Base-by-base conservation (phyloP, 2,797 vertebrate genomes). In the Cirrhinus molitorella region DNA sequence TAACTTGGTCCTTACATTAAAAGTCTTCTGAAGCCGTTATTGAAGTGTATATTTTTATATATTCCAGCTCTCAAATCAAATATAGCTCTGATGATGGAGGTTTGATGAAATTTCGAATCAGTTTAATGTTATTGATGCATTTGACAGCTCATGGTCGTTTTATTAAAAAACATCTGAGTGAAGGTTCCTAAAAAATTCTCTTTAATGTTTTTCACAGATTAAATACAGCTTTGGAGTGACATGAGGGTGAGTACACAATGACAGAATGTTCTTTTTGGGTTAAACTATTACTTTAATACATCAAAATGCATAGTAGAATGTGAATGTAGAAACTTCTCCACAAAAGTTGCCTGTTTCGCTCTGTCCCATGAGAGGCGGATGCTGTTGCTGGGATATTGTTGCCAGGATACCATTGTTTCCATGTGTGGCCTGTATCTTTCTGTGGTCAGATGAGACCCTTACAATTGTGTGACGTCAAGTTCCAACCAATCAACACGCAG, bases 361-460 rank as follows among this genome's bases (percentile, higher is more conserved):
- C 53, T 70, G n/a, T 79, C 68, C 73, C 49, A 55, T 40, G 68
- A 85, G 70, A 76, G 37, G 47, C 7, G 34, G 78, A 65, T 83
- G 74, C 76, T 83, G 83, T 81, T 86, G 81, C 78, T 76, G 55
- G 53, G 67, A 71, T 63, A 53, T 57, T 45, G 85, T 87, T 87
- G 85, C 87, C 80, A 84, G 81, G 87, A 85, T 79, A 87, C 85
- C 77, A 85, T 72, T 43, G 25, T 85, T 67, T 85, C 85, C 28
- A 65, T 74, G 78, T 78, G 77, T 53, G 74, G 71, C 68, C 49
- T 79, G 55, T 25, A 84, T 85, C 78, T 59, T 61, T 79, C 37
- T 75, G 70, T 55, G 83, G 81, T 88, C 87, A 81, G 37, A 76
- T 51, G 1, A 76, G 55, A 31, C 31, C n/a, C 37, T 47, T 83